Base-by-base conservation (phyloP, 1,140 invertebrate species). In the Drosophila persimilis region DNA sequence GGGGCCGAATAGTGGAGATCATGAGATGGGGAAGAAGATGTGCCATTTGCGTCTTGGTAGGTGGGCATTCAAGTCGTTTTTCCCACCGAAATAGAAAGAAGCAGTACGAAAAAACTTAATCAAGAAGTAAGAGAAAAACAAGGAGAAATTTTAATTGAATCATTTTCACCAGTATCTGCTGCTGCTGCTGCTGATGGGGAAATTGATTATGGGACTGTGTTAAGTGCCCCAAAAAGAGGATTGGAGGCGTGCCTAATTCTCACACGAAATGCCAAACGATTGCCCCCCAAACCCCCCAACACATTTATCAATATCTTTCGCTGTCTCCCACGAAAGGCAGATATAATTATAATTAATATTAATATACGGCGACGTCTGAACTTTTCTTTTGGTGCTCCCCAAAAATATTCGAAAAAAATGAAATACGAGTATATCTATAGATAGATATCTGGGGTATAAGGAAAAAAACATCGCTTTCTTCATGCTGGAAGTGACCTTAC, bases 331-430 rank as follows among this genome's bases (percentile, higher is more conserved):
- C 26, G 13, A 17, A 29, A 9, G 9, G 26, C 15, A 41, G 17
- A 56, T 78, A 70, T 66, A 65, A 73, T 70, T 84, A 79, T 86
- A 84, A 84, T 84, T 86, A 84, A 86, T 84, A 86, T 84, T 77
- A 84, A 84, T 84, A 86, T 77, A 31, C 64, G 77, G 66, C 77
- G 78, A 53, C 50, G 66, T 60, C 81, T 60, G 54, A 75, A 75
- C 56, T 60, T 77, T 79, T 45, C 41, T 22, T 24, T 47, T 22
- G n/a, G 24, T 20, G 50, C 55, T 15, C 8, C 54, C 48, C 53
- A 70, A 69, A 70, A 70, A 70, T 70, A 70, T 57, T 45, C 48
- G 15, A 61, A 35, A 6, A 63, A 47, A 6, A 45, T 51, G 39
- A 39, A 53, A 29, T 61, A 26, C 24, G 24, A 26, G 24, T 26